These are phyloP conservation scores for Machimus atricapillus DNA, from an alignment of 2,888 invertebrate genomes.

Conservation along the genomic window DNA sequence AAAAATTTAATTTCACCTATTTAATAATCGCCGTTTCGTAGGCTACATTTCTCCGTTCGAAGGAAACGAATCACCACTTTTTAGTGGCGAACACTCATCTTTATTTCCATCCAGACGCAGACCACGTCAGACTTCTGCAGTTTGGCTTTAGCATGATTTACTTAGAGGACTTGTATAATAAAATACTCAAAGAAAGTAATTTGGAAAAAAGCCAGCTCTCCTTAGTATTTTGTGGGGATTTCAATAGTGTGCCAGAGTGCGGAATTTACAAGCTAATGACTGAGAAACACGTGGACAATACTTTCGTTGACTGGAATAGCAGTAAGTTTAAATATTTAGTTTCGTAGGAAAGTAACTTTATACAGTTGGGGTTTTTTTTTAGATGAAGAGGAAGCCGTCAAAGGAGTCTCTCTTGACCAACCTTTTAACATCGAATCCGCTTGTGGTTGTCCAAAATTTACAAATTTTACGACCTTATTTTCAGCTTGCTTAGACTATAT, in stretches of 20 bases:
- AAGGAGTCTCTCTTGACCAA: slow-evolving; percentile 71
- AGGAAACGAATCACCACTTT: slow-evolving; percentile 67
- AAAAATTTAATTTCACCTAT: background rate
- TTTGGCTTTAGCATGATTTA: slow-evolving; percentile 76
- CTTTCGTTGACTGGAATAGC: slow-evolving; percentile 78
- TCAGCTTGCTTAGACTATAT: slow-evolving; percentile 92
- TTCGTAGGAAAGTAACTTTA: too few relatives aligned
- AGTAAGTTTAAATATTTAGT: slow-evolving; percentile 63
- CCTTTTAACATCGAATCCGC: slow-evolving; percentile 74
- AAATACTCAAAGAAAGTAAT: slow-evolving; percentile 61
- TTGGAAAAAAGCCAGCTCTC: slow-evolving; percentile 56
- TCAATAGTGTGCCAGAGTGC: slow-evolving; percentile 86
- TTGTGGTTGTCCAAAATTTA: slow-evolving; percentile 82
- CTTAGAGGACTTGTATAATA: slow-evolving; percentile 67
- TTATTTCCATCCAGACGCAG: slow-evolving; percentile 91
- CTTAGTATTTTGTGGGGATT: slow-evolving; percentile 88
- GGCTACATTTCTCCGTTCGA: slow-evolving; percentile 66
- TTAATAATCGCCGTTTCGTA: slow-evolving; percentile 48
- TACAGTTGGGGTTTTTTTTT: background rate
- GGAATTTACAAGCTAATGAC: slow-evolving; percentile 83
- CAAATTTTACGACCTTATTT: slow-evolving; percentile 84
- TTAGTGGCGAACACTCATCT: slow-evolving; percentile 89
- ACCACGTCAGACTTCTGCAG: slow-evolving; percentile 88
- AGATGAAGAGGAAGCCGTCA: slow-evolving; percentile 73
- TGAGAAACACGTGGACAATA: slow-evolving; percentile 69